These are phyloP conservation scores for Temnothorax unifasciatus DNA, from an alignment of 2,888 invertebrate genomes.

Conservation along the genomic window DNA sequence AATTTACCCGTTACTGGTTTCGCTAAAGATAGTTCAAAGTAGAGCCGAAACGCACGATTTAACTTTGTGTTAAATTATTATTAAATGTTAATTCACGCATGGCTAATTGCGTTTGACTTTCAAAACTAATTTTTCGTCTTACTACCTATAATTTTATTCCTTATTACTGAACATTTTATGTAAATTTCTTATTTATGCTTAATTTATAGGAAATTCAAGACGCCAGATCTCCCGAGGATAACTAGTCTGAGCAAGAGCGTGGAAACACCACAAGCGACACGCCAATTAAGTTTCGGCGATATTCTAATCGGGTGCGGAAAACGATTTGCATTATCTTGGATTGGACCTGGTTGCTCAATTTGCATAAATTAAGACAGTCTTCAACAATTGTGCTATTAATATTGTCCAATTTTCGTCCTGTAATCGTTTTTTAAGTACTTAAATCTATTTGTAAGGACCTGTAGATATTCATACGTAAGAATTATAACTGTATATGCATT, in stretches of 20 bases:
- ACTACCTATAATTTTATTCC: too few species aligned
- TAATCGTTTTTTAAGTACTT: slow-evolving; percentile 62
- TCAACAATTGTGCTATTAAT: not conserved
- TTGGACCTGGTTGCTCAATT: not conserved
- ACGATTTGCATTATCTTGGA: not conserved
- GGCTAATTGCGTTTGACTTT: not conserved
- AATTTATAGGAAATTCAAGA: slow-evolving; percentile 84
- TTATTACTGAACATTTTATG: too few species aligned
- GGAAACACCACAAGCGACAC: not conserved
- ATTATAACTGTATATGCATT: not conserved
- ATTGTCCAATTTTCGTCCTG: not conserved
- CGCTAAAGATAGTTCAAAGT: not conserved
- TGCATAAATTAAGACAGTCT: not conserved
- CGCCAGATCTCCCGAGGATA: slow-evolving; percentile 83
- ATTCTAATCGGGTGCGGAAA: not conserved
- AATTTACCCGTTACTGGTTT: not conserved
- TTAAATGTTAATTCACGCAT: not conserved
- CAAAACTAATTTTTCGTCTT: not conserved
- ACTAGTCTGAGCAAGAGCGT: slow-evolving; percentile 70
- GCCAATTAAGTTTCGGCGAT: not conserved
- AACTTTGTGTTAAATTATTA: not conserved
- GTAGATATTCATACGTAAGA: slow-evolving; percentile 43
- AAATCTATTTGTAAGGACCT: slow-evolving; percentile 60
- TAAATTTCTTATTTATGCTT: not conserved
- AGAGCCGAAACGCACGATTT: not conserved